phyloP scores from a whole-genome alignment of 2,888 invertebrate species.

The Liodrosophila aerea region DNA sequence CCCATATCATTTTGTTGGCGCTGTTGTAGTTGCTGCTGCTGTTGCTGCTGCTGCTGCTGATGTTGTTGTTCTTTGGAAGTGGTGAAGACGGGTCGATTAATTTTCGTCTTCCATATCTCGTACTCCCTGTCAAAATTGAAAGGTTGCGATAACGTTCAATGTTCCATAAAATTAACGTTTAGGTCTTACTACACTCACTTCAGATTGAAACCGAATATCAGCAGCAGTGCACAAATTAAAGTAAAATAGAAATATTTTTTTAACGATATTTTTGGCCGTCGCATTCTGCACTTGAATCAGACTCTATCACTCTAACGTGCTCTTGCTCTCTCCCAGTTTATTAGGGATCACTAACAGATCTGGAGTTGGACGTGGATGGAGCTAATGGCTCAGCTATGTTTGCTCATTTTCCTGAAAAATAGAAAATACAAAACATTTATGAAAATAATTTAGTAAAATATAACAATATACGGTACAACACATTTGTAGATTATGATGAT shows the following conservation, averaged over 20 bases:
- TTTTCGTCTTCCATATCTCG: constrained; percentile 81
- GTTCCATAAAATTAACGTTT: not conserved
- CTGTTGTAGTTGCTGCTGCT: constrained; percentile 30
- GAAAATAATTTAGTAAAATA: too few species aligned
- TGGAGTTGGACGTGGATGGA: not conserved
- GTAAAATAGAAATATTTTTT: constrained; percentile 85
- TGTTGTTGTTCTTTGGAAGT: constrained; percentile 47
- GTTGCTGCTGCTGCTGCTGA: constrained; percentile 39
- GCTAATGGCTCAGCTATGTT: constrained; percentile 42
- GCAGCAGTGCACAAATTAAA: constrained; percentile 83
- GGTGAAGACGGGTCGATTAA: constrained; percentile 44
- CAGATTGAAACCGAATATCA: constrained; percentile 84
- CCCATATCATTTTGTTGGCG: constrained; percentile 33
- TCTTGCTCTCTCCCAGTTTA: not conserved
- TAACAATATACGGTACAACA: too few species aligned
- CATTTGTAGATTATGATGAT: too few species aligned
- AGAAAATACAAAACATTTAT: not conserved
- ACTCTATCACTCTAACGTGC: constrained; percentile 4
- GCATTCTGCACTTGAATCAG: constrained; percentile 79
- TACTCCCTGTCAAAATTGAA: constrained; percentile 67
- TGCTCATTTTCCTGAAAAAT: constrained; percentile 46
- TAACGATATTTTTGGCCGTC: constrained; percentile 84
- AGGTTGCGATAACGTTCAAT: not conserved
- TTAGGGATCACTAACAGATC: not conserved
- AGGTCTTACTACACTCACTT: constrained; percentile 72